phyloP scores from a whole-genome alignment of 2,888 invertebrate species.

The Pelosia muscerda region DNA sequence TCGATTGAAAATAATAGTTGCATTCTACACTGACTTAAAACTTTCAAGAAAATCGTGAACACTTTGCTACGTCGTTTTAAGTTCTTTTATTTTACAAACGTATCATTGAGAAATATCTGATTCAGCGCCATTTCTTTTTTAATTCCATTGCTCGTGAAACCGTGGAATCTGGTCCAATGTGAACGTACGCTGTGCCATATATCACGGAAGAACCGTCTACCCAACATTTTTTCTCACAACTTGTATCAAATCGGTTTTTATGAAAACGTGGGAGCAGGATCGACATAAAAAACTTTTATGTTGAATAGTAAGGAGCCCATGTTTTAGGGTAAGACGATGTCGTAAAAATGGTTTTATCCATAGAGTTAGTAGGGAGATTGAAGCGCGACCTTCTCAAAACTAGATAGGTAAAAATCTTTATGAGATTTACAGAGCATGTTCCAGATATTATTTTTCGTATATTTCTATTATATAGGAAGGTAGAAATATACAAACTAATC shows the following conservation, averaged over 20 bases:
- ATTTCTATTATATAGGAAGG: too few species aligned
- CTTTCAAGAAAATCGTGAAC: neutral
- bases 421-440: constrained; percentile 16
- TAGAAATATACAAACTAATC: neutral
- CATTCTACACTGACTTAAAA: neutral
- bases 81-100: constrained; percentile 4
- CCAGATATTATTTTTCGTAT: neutral
- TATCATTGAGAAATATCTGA: constrained; percentile 23
- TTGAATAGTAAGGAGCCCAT: constrained; percentile 62
- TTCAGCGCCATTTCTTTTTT: constrained; percentile 40
- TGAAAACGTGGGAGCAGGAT: constrained; percentile 44
- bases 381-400: constrained; percentile 45
- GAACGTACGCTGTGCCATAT: constrained; percentile 24
- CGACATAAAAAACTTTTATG: constrained; percentile 62
- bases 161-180: constrained; percentile 27
- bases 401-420: constrained; percentile 40
- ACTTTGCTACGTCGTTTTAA: constrained; percentile 1
- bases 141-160: constrained; percentile 40
- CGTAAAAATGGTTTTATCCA: constrained; percentile 63
- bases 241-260: constrained; percentile 46
- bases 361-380: constrained; percentile 51
- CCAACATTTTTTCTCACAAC: constrained; percentile 33
- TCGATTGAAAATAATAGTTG: neutral
- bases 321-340: constrained; percentile 53
- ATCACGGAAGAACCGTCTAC: constrained; percentile 23